Base-by-base conservation (phyloP, 2,797 vertebrate genomes). In the Phyllotis vaccarum region DNA sequence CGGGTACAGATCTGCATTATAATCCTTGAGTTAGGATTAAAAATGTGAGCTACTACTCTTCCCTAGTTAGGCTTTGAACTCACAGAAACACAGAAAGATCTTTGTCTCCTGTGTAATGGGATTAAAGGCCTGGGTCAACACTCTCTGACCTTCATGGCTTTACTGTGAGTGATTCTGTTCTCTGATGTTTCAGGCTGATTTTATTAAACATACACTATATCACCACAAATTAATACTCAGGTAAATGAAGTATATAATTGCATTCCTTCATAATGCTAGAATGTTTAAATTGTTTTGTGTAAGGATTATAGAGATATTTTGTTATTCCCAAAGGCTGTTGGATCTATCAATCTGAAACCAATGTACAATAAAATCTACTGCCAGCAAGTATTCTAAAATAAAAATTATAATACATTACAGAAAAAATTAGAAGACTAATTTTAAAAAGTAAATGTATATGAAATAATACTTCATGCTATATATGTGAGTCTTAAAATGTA, bases 161-260 rank as follows among this genome's bases (percentile, higher is more conserved):
- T 5, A 49, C 46, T 49, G 46, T 49, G 46, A 9, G 46, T 49
- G 46, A 49, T 49, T 49, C 9, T 49, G 46, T 49, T 49, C 46
- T 49, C 46, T 49, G 46, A 49, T 49, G 46, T 49, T 49, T 9
- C 9, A 9, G 46, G 46, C 46, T 49, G 46, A 49, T 49, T 49
- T 49, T 49, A 49, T 49, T 49, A 49, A 9, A 9, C 46, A 49
- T 49, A 49, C 46, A 49, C 5, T 49, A 49, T 5, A 49, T 49
- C 46, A 5, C 46, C 46, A 49, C 46, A 49, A 49, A 49, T 49
- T 49, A 9, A 49, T 62, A 29, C 60, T 87, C 27, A 56, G 19
- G 0, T 93, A 56, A 0, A 0, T 54, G 54, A 16, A 24, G 17
- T 16, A 0, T 80, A 1, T 22, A 5, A 86, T 93, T 95, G 75